These are phyloP conservation scores for Liasis olivaceus DNA, from an alignment of 2,797 vertebrate species.

Conservation along the genomic window DNA sequence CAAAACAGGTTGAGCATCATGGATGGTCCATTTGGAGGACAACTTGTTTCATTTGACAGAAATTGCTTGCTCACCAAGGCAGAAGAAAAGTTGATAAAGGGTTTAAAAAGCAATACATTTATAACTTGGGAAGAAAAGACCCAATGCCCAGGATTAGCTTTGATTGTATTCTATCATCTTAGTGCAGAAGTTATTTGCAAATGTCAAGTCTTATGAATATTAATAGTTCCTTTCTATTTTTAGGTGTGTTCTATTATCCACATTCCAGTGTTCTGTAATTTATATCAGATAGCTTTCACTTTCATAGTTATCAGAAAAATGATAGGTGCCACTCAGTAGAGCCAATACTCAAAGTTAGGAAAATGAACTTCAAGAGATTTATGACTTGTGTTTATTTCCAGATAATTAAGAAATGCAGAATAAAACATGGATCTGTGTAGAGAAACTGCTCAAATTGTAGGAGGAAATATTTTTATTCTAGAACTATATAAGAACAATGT, in stretches of 20 bases:
- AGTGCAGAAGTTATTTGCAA: constrained; percentile 37
- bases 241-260: constrained; percentile 17
- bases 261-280: constrained; percentile 22
- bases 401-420: background rate
- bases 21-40: constrained; percentile 59
- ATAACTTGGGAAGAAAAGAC: constrained; percentile 30
- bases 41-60: constrained; percentile 48
- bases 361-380: background rate
- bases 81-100: constrained; percentile 55
- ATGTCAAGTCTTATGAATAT: constrained; percentile 57
- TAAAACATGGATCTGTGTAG: background rate
- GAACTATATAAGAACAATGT: background rate
- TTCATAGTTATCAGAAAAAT: background rate
- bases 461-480: background rate
- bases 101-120: constrained; percentile 45
- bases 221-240: constrained; percentile 44
- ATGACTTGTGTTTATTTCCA: background rate
- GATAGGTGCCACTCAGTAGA: background rate
- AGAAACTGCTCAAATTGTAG: background rate
- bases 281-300: background rate
- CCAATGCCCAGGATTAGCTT: constrained; percentile 50
- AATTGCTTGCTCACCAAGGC: constrained; percentile 51
- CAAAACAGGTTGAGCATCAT: constrained; percentile 24
- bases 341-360: background rate
- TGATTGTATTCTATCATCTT: constrained; percentile 37